Evolutionary conservation across 1,140 invertebrate genomes (phyloP), one percentile per base, ranked within the genome.

Genomic region (Adoxophyes honmai): DNA sequence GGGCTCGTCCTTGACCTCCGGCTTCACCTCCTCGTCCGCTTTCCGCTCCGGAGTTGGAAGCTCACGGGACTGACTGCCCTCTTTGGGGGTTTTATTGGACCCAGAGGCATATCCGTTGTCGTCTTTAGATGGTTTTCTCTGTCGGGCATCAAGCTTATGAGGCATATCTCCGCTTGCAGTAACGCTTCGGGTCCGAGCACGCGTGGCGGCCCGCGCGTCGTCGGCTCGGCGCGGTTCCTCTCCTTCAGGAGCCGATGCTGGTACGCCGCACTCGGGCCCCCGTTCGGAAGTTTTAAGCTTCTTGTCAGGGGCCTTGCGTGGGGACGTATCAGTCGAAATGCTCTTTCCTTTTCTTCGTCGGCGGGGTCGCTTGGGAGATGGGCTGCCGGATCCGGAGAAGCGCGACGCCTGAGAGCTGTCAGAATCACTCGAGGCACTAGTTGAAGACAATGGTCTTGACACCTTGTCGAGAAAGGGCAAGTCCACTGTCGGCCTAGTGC

Each of bases 201-300:
- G 78, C 72, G 90, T 78, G 81, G 90, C 75, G 80, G 80, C 75
- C 67, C 81, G 78, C 80, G 90, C 62, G 59, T 83, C 72, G 84
- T 81, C 80, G 88, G 88, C 64, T 93, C 91, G 73, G 89, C 86
- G 69, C 90, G 92, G 81, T 94, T 94, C 92, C 91, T 93, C 91
- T 94, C 93, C 90, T 90, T 94, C 90, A 94, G 81, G 78, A 93
- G 90, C 73, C 92, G 92, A 90, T 91, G 93, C 90, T 92, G 92
- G 90, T 92, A 92, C 90, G 91, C 93, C 90, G 89, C 90, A 91
- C 91, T 93, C 93, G 92, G 92, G 92, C 91, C 92, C 91, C 92
- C 92, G 92, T 91, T 94, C 93, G 93, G 93, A 94, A 94, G 93
- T 94, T 94, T 94, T 94, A 93, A 94, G 93, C 93, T 95, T 94